These are phyloP conservation scores for Drosophila repleta DNA, from an alignment of 1,140 invertebrate genomes.

Conservation along the genomic window DNA sequence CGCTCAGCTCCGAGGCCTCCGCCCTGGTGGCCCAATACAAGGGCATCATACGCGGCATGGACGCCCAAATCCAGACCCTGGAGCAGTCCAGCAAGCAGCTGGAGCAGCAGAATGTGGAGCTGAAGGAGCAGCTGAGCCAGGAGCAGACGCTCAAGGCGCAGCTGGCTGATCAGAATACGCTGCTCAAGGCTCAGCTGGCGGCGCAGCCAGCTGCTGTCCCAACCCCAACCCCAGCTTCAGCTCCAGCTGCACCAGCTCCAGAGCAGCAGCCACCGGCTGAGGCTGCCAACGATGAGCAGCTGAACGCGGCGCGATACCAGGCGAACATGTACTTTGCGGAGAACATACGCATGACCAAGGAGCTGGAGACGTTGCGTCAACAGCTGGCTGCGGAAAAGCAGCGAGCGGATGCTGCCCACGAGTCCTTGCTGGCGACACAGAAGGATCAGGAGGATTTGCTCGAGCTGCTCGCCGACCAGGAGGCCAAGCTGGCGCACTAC, in stretches of 20 bases:
- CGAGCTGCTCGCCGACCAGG: constrained; percentile 91
- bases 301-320: constrained; percentile 70
- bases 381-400: constrained; percentile 59
- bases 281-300: constrained; percentile 45
- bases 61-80: constrained; percentile 88
- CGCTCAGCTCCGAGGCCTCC: constrained; percentile 85
- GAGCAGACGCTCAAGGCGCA: constrained; percentile 89
- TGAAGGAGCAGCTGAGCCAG: constrained; percentile 88
- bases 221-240: neutral
- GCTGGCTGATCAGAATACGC: constrained; percentile 93
- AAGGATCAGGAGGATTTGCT: constrained; percentile 97
- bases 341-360: constrained; percentile 81
- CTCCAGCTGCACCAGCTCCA: constrained; percentile 17
- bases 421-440: constrained; percentile 88
- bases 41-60: constrained; percentile 94
- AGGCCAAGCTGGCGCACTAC: constrained; percentile 71
- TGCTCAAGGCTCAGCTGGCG: constrained; percentile 90
- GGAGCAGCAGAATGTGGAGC: constrained; percentile 85
- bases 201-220: neutral
- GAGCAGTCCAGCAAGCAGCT: constrained; percentile 85
- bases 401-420: constrained; percentile 47
- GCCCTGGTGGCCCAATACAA: constrained; percentile 92
- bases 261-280: constrained; percentile 7
- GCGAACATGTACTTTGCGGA: constrained; percentile 78
- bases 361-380: constrained; percentile 76